Conservation (phyloP, 2,113 vertebrate genomes). For the Nothocercus nigrocapillus region DNA sequence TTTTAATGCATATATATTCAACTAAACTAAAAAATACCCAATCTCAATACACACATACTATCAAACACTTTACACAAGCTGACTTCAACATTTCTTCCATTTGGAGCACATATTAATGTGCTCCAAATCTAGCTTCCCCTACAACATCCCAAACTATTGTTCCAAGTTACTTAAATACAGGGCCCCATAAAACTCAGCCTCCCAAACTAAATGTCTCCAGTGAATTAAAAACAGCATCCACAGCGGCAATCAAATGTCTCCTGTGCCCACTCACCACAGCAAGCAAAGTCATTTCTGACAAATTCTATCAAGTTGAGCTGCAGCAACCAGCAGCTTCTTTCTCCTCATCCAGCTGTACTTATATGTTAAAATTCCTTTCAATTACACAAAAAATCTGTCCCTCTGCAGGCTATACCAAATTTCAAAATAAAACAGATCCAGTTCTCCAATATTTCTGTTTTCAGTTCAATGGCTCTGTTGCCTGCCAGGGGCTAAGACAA, state of each 20-base stretch:
- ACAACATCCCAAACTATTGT: background rate
- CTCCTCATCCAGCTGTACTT: background rate
- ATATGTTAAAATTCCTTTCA: background rate
- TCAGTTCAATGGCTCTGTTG: background rate
- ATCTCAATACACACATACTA: background rate
- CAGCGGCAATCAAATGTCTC: background rate
- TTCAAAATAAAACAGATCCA: background rate
- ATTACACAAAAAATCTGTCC: background rate
- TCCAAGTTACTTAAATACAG: slow-evolving; percentile 5
- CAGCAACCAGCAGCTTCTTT: background rate
- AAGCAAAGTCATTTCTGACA: background rate
- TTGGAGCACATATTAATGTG: background rate
- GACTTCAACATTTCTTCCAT: background rate
- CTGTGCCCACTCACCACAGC: background rate
- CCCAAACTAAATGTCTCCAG: background rate
- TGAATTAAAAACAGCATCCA: background rate
- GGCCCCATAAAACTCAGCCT: slow-evolving; percentile 17
- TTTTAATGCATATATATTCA: background rate
- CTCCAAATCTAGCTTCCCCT: background rate
- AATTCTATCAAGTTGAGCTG: slow-evolving; percentile 24
- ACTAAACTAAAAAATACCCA: background rate
- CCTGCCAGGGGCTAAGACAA: background rate
- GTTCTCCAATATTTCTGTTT: background rate
- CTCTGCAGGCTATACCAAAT: background rate
- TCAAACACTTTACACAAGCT: background rate